Evolutionary conservation across 2,888 invertebrate genomes (phyloP), one percentile per base, ranked within the genome.

Genomic region (Sesia bembeciformis): DNA sequence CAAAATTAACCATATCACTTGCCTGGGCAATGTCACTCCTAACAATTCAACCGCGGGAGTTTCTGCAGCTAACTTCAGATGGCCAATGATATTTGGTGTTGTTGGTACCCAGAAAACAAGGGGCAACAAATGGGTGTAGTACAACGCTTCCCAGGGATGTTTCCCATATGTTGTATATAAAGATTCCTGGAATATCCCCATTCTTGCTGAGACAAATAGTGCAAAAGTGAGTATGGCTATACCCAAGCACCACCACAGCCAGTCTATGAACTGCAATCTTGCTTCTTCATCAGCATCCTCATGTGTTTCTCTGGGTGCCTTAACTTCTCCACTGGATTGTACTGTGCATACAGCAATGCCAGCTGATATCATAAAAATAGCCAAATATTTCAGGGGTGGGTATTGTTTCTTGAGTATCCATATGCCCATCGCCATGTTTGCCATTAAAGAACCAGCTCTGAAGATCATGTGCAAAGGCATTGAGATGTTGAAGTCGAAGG

Each of bases 391-490:
- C 41, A 94, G 91, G 3, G 93, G 81, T 1, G 93, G 90, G 70
- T 98, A 98, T 53, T 91, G 90, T 72, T 95, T 96, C 67, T 96
- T 96, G 46, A 98, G 80, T 58, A 99, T 94, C 65, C 97, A 90
- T 43, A 97, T 95, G 7, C 98, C 97, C 93, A 99, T 95, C 41
- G 98, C 92, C 94, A 99, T 95, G 79, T 98, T 99, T 0, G 98
- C 97, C 90, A 99, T 96, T 40, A 99, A 87, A 3, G 98, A 98
- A 1, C 98, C 98, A 56, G 98, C 95, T 90, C 98, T 92, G 81
- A 99, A 99, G 76, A 99, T 99, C 95, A 99, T 98, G 76, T 99
- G 99, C 51, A 99, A 86, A 0, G 99, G 98, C 94, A 99, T 98
- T 0, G 99, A 94, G 70, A 99, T 98, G 78, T 98, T 97, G 74